Evolutionary conservation across 2,797 vertebrate genomes (phyloP).

Genomic region (Falco concolor): DNA sequence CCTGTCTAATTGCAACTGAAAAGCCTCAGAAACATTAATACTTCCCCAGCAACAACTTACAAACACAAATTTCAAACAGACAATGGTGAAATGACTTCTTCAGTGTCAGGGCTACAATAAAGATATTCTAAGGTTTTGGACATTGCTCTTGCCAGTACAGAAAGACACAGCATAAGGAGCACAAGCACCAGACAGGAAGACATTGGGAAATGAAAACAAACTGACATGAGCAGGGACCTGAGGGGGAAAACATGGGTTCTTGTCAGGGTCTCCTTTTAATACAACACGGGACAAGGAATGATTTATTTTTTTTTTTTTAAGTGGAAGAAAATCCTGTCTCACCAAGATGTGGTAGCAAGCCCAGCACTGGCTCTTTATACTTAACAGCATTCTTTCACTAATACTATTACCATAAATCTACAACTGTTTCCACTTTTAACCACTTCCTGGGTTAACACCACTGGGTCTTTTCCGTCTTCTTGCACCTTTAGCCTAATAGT

Average conservation of each 20-base stretch:
- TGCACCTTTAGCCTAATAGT: background rate
- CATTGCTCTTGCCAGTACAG: background rate
- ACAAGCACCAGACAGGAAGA: background rate
- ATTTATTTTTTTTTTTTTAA: background rate
- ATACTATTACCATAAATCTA: background rate
- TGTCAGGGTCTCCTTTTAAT: background rate
- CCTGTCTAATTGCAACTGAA: background rate
- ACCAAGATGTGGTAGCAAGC: accelerated
- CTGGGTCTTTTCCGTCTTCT: background rate
- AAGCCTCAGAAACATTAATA: background rate
- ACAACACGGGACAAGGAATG: background rate
- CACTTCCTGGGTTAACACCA: background rate
- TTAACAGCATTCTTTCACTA: background rate
- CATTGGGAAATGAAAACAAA: background rate
- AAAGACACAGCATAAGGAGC: background rate
- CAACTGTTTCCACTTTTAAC: background rate
- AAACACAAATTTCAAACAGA: background rate
- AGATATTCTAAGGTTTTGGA: background rate
- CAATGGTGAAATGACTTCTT: background rate
- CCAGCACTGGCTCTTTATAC: background rate
- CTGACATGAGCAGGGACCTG: background rate
- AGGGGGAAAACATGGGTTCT: background rate
- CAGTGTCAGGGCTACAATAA: background rate
- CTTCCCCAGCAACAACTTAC: background rate
- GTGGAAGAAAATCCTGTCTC: background rate